Evolutionary conservation across 2,888 invertebrate species (phyloP).

Genomic region (Tridacna gigas): DNA sequence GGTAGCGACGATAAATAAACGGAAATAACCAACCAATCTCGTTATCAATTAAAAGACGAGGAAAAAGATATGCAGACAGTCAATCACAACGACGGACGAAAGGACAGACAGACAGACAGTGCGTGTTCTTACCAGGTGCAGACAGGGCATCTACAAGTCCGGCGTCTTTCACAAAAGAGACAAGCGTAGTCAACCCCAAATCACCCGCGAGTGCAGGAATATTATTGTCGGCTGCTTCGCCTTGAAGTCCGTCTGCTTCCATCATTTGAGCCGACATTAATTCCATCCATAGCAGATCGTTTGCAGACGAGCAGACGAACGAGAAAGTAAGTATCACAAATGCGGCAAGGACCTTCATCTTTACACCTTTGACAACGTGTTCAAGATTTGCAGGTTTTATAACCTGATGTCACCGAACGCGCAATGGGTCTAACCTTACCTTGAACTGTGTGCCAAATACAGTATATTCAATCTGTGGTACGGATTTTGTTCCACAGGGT

Average conservation of each 20-base stretch:
- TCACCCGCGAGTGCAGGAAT: slow-evolving; percentile 61
- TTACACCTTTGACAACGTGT: neutral
- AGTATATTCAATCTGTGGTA: neutral
- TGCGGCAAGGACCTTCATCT: neutral
- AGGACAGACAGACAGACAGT: neutral
- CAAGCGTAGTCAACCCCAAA: slow-evolving; percentile 56
- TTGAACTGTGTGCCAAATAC: neutral
- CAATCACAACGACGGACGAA: neutral
- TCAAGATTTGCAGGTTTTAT: neutral
- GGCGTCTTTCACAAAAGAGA: slow-evolving; percentile 55
- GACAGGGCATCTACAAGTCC: slow-evolving; percentile 57
- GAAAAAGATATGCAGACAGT: neutral
- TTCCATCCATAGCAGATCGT: slow-evolving; percentile 51
- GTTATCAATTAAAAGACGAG: no score
- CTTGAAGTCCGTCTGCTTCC: slow-evolving; percentile 34
- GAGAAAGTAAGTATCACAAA: neutral
- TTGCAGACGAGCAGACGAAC: slow-evolving; percentile 29
- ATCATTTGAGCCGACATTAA: slow-evolving; percentile 45
- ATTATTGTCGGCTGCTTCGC: slow-evolving; percentile 27
- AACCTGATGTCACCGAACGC: neutral
- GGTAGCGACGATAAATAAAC: no score
- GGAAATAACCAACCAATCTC: no score
- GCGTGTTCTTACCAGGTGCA: slow-evolving; percentile 51
- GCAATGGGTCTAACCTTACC: neutral
- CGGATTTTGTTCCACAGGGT: neutral